Evolutionary conservation across 2,888 invertebrate genomes (phyloP).

Genomic region (Apocheima hispidaria): DNA sequence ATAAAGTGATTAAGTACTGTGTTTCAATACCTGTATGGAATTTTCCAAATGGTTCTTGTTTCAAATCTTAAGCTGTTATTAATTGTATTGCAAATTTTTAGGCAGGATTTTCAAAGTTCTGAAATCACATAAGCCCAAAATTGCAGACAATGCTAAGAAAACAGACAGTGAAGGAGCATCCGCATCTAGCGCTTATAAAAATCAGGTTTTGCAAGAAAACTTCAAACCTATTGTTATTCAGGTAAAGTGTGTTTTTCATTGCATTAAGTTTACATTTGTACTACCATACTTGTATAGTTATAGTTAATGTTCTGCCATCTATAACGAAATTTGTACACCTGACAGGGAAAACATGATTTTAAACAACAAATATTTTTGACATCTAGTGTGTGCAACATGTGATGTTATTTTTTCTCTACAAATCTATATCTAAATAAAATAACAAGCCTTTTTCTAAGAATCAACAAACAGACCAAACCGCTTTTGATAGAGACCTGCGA

Average conservation of each 20-base stretch:
- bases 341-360: no score
- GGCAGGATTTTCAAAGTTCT: slow-evolving; percentile 78
- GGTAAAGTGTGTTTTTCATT: slow-evolving; percentile 17
- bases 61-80: not conserved
- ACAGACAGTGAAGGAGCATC: slow-evolving; percentile 43
- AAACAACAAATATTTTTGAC: no score
- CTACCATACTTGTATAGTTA: not conserved
- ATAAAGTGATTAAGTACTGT: no score
- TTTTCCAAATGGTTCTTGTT: not conserved
- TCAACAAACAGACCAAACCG: no score
- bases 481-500: no score
- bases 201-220: slow-evolving; percentile 21
- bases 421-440: no score
- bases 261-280: not conserved
- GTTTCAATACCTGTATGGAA: no score
- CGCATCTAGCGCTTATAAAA: slow-evolving; percentile 19
- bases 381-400: no score
- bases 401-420: no score
- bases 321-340: no score
- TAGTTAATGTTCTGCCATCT: no score
- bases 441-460: no score
- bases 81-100: slow-evolving; percentile 45
- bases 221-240: slow-evolving; percentile 33
- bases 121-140: slow-evolving; percentile 67
- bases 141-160: slow-evolving; percentile 51